phyloP scores from a whole-genome alignment of 2,113 vertebrate genomes.

The Neoarius graeffei region DNA sequence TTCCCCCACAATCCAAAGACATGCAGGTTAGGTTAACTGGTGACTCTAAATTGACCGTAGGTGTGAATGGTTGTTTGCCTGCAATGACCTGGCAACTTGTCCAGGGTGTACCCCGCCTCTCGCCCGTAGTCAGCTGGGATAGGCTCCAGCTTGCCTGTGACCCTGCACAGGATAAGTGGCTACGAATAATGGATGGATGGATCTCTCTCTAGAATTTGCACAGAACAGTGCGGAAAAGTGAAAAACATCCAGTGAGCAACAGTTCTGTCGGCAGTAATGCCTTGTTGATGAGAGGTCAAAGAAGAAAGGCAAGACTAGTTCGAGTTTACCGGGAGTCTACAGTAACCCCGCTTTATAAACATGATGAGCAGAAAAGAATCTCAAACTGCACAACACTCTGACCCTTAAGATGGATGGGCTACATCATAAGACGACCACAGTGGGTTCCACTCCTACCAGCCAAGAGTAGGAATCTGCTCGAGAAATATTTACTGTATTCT shows the following conservation, averaged over 20 bases:
- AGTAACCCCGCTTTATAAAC: background rate
- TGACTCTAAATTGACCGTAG: no score
- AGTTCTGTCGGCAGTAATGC: background rate
- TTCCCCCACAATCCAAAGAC: no score
- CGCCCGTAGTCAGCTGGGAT: no score
- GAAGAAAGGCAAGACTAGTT: background rate
- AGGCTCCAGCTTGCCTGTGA: no score
- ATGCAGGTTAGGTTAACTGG: no score
- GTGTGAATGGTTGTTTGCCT: no score
- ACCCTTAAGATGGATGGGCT: background rate
- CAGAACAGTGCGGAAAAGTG: background rate
- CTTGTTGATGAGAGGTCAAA: background rate
- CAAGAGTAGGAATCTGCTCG: background rate
- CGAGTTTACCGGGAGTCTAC: background rate
- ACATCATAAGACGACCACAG: background rate
- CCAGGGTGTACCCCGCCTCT: no score
- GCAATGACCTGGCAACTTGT: no score
- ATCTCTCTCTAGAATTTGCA: background rate
- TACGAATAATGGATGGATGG: no score
- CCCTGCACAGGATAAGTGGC: no score
- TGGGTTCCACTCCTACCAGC: background rate
- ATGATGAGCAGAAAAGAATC: background rate
- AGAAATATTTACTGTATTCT: no score
- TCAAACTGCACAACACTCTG: background rate
- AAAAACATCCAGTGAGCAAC: background rate